phyloP scores from a whole-genome alignment of 2,888 invertebrate species.

The Leucozona laternaria region DNA sequence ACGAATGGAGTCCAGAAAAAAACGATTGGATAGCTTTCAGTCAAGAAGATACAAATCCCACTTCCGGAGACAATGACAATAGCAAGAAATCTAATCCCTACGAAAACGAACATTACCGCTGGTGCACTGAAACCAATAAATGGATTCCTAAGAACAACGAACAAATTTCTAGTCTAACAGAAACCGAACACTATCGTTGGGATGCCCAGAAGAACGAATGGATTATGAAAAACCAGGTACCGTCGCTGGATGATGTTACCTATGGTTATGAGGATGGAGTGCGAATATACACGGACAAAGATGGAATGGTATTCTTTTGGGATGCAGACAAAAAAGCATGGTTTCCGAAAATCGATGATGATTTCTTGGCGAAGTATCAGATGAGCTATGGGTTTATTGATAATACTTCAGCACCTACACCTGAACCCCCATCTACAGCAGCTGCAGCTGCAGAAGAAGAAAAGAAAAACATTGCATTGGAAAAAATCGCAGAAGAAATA shows the following conservation, averaged over 20 bases:
- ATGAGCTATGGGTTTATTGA: slow-evolving; percentile 96
- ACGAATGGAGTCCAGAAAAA: slow-evolving; percentile 86
- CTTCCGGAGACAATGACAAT: slow-evolving; percentile 76
- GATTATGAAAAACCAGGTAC: slow-evolving; percentile 82
- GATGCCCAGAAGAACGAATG: slow-evolving; percentile 87
- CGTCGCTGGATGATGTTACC: slow-evolving; percentile 79
- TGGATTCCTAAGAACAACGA: slow-evolving; percentile 84
- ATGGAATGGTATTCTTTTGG: slow-evolving; percentile 96
- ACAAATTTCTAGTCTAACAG: slow-evolving; percentile 77
- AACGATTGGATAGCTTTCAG: slow-evolving; percentile 84
- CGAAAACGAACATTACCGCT: slow-evolving; percentile 83
- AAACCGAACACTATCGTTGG: slow-evolving; percentile 86
- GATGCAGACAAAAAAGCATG: slow-evolving; percentile 95
- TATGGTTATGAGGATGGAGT: slow-evolving; percentile 91
- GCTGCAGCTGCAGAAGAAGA: slow-evolving; percentile 71
- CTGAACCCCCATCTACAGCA: slow-evolving; percentile 77
- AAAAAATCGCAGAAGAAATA: slow-evolving; percentile 52
- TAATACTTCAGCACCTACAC: slow-evolving; percentile 82
- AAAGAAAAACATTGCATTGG: slow-evolving; percentile 77
- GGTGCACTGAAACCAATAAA: slow-evolving; percentile 83
- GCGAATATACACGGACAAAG: slow-evolving; percentile 92
- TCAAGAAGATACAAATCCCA: slow-evolving; percentile 54
- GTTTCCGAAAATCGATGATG: slow-evolving; percentile 98
- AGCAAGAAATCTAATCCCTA: slow-evolving; percentile 77
- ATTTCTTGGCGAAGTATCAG: slow-evolving; percentile 98